Evolutionary conservation across 2,797 vertebrate species (phyloP), one percentile per base, ranked within the genome.

Genomic region (Gobionotothen gibberifrons): DNA sequence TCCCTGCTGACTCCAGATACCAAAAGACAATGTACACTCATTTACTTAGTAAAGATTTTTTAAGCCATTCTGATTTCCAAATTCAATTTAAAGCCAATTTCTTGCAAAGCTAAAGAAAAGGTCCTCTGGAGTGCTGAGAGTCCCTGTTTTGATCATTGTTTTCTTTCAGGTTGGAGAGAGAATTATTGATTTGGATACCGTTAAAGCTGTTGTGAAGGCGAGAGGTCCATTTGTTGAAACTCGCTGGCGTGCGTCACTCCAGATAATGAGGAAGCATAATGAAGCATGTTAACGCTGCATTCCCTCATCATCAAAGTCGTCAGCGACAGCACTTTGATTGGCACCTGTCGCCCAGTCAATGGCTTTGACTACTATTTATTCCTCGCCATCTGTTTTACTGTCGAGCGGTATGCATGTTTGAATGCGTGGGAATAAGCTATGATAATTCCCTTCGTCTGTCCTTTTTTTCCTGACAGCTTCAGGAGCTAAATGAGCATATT

Each of bases 31-130:
- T 83, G 83, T 83, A 89, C 76, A 29, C 72, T 89, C 85, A 91
- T 63, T 90, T 88, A 89, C 72, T 88, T 85, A 81, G 81, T 91
- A 85, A 88, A 90, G 84, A 85, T 89, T 91, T 91, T 40, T 76
- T 66, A 76, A 74, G 55, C 72, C 72, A 65, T 59, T 74, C 72
- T 87, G 86, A 86, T 91, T 92, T 89, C 77, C 84, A 87, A 88
- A 93, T 92, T 90, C 49, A 92, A 93, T 94, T 92, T 90, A 84
- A 88, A 83, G 74, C 81, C 78, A 86, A 83, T 92, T 90, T 90
- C 80, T 76, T 80, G 65, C 77, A 56, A 39, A 81, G 80, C 52
- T 80, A 85, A 81, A 84, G 82, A 81, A 85, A 90, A 85, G 81
- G 79, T 90, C 83, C 83, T 87, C 82, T 67, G 65, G 80, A 87